A percentile compares a stretch with the other conserved stretches of the same genome.
These are phyloP conservation scores for Lordiphosa andalusiaca DNA, from an alignment of 2,888 invertebrate genomes.

Conservation along the genomic window DNA sequence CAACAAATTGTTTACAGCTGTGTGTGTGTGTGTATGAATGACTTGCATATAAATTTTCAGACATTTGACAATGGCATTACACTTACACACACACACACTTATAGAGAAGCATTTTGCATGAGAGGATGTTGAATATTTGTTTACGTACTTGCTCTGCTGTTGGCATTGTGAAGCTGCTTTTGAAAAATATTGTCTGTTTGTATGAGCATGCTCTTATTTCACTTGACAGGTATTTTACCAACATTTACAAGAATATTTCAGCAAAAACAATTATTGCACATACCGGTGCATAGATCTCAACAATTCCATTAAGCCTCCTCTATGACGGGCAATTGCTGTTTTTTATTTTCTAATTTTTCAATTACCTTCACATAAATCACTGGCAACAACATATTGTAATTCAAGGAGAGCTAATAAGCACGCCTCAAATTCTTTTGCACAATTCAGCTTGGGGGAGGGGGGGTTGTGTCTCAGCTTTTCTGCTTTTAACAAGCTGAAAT, in stretches of 20 bases:
- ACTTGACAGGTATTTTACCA: slow-evolving; percentile 67
- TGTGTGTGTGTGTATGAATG: slow-evolving; percentile 36
- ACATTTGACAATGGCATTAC: slow-evolving; percentile 60
- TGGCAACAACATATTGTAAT: slow-evolving; percentile 21
- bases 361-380: slow-evolving; percentile 41
- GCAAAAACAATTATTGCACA: slow-evolving; percentile 61
- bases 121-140: slow-evolving; percentile 31
- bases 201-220: slow-evolving; percentile 58
- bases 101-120: slow-evolving; percentile 1
- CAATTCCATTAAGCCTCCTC: slow-evolving; percentile 18
- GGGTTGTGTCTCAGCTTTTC: neutral
- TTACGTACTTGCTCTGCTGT: slow-evolving; percentile 29
- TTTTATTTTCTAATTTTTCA: slow-evolving; percentile 23
- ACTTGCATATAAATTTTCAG: slow-evolving; percentile 71
- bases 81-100: slow-evolving; percentile 18
- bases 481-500: slow-evolving; percentile 37
- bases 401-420: slow-evolving; percentile 19
- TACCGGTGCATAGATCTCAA: neutral
- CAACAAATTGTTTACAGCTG: slow-evolving; percentile 26
- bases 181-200: slow-evolving; percentile 44
- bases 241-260: slow-evolving; percentile 53
- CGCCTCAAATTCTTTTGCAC: slow-evolving; percentile 5
- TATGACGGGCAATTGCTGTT: slow-evolving; percentile 23
- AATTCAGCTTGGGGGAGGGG: too few relatives aligned
- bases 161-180: slow-evolving; percentile 42